Evolutionary conservation across 2,888 invertebrate species (phyloP).

Genomic region (Seira musarum): DNA sequence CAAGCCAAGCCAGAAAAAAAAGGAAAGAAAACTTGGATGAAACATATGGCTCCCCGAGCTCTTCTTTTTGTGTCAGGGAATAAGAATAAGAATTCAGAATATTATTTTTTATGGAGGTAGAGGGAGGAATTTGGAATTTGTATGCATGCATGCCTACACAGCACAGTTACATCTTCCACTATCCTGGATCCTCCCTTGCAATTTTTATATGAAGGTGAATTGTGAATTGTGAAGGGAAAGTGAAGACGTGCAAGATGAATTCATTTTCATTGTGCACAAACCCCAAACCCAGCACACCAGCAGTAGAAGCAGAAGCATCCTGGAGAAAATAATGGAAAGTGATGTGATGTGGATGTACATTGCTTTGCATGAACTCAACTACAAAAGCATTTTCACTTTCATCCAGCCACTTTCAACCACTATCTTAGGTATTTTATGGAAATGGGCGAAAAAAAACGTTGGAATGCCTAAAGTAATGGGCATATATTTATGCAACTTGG

Average conservation of each 20-base stretch:
- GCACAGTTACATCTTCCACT: too few relatives aligned
- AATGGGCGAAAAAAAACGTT: constrained; percentile 47
- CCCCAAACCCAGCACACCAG: too few relatives aligned
- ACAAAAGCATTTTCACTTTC: constrained; percentile 4
- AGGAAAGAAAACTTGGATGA: not conserved
- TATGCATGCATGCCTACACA: not conserved
- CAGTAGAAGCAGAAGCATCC: too few relatives aligned
- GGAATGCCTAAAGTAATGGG: constrained; percentile 32
- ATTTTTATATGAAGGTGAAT: too few relatives aligned
- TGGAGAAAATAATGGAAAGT: not conserved
- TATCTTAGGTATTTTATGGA: constrained; percentile 42
- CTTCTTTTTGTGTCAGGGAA: constrained; percentile 45
- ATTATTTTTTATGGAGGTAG: too few relatives aligned
- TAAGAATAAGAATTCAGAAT: too few relatives aligned
- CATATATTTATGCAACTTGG: constrained; percentile 46
- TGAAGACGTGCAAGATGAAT: too few relatives aligned
- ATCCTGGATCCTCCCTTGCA: too few relatives aligned
- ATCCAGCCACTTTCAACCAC: too few relatives aligned
- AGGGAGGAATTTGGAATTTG: not conserved
- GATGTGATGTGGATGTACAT: constrained; percentile 18
- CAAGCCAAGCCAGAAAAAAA: too few relatives aligned
- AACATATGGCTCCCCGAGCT: constrained; percentile 61
- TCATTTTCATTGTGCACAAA: too few relatives aligned
- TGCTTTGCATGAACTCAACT: not conserved
- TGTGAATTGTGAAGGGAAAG: too few relatives aligned